These are phyloP conservation scores for Halcyon smyrnensis DNA, from an alignment of 2,797 vertebrate species.

Conservation along the genomic window DNA sequence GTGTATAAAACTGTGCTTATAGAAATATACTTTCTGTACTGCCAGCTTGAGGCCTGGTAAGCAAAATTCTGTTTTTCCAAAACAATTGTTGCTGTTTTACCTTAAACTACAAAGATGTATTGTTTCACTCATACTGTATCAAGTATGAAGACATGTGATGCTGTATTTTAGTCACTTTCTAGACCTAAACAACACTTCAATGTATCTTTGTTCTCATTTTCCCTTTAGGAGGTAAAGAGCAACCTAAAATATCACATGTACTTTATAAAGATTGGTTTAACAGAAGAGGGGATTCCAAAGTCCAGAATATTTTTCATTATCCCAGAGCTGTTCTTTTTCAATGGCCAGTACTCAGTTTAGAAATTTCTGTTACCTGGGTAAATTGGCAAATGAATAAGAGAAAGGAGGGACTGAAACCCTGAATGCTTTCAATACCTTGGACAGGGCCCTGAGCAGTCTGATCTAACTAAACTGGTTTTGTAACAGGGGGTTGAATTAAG, in stretches of 20 bases:
- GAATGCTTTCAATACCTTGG: neutral
- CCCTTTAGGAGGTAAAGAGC: neutral
- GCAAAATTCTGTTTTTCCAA: neutral
- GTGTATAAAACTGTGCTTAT: neutral
- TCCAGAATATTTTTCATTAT: neutral
- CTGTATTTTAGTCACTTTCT: neutral
- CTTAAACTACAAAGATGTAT: neutral
- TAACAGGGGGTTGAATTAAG: neutral
- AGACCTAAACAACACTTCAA: neutral
- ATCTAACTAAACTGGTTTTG: neutral
- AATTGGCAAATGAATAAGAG: neutral
- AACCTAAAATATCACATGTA: neutral
- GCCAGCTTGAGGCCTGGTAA: neutral
- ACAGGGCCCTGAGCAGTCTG: neutral
- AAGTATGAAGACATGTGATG: neutral
- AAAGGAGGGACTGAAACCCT: neutral
- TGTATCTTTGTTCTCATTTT: neutral
- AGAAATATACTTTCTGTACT: neutral
- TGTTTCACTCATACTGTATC: neutral
- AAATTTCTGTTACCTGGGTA: neutral
- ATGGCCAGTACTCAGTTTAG: neutral
- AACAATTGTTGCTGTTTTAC: neutral
- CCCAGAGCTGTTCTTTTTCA: neutral
- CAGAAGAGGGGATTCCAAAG: neutral
- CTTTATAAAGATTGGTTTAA: neutral